Base-by-base conservation (phyloP, 2,888 invertebrate genomes). In the Oxycera nigricornis region DNA sequence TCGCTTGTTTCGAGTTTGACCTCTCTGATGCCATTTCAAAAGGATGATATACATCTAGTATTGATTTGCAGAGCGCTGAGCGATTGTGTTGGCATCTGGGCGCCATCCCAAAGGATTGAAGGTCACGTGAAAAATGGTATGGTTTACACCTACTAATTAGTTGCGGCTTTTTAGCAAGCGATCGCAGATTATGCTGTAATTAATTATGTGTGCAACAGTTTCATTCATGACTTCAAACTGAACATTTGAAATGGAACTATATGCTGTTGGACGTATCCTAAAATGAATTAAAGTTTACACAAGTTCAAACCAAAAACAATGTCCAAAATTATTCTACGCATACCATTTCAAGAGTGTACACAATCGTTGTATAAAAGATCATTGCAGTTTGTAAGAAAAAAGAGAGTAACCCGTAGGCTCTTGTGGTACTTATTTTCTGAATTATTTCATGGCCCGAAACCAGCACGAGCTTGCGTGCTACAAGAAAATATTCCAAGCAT, bases 391-490 rank as follows among this genome's bases (percentile, higher is more conserved):
- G 1, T 50, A 50, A 50, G n/a, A 55, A 52, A 72, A 30, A 57
- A 35, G 52, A 57, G 57, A 35, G 55, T 22, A 72, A 72, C 24
- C 50, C 65, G 65, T 65, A 65, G 65, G 65, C 65, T 24, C 41
- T 24, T 41, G 39, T 26, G 6, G 41, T 65, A 65, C 26, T 22
- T 65, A 65, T 39, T 65, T 65, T 55, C 14, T 55, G 74, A 77
- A 77, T 78, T 77, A 73, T 78, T 79, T 79, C 76, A 76, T 79
- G 76, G 79, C 79, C 79, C 77, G 76, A 77, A 79, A 79, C 79
- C 79, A 79, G 78, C 79, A 79, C 79, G 79, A 79, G 78, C 77
- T 79, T 79, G 79, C 79, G 79, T 79, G 79, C 78, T 77, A 74
- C 76, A 24, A 73, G 52, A 74, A 74, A 28, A 68, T 73, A 62